A percentile compares a stretch with the other conserved stretches of the same genome.
These are phyloP conservation scores for Coilia nasus DNA, from an alignment of 2,797 vertebrate species.

Conservation along the genomic window DNA sequence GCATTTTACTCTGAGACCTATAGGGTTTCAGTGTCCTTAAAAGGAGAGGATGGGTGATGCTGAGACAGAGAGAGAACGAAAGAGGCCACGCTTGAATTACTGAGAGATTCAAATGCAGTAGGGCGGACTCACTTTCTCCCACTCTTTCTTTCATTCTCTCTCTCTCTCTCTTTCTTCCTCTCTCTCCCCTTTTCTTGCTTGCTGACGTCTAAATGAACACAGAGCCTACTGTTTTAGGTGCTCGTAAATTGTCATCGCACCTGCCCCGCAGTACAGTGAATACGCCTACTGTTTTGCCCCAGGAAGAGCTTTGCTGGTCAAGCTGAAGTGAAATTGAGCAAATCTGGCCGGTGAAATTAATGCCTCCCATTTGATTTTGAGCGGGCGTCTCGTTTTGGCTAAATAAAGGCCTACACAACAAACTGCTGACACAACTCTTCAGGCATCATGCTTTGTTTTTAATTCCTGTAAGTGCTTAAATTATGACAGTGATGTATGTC, in stretches of 20 bases:
- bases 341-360: not conserved
- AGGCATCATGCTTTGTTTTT: not conserved
- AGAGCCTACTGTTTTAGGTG: conserved; percentile 13
- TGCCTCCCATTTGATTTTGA: not conserved
- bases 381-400: not conserved
- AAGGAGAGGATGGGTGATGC: not conserved
- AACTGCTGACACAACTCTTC: not conserved
- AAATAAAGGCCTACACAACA: not conserved
- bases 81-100: not conserved
- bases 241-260: conserved; percentile 23
- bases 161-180: not conserved
- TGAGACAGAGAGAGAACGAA: not conserved
- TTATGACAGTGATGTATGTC: not conserved
- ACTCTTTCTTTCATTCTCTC: not conserved
- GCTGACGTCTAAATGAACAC: conserved; percentile 1
- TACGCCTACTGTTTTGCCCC: not conserved
- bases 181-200: not conserved
- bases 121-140: not conserved
- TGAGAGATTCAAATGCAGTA: not conserved
- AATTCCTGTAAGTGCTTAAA: not conserved
- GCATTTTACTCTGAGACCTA: not conserved
- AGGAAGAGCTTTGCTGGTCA: not conserved
- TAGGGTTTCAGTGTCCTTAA: not conserved
- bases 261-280: not conserved
- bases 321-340: conserved; percentile 5